Evolutionary conservation across 2,888 invertebrate species (phyloP).

Genomic region (Mythimna ferrago): DNA sequence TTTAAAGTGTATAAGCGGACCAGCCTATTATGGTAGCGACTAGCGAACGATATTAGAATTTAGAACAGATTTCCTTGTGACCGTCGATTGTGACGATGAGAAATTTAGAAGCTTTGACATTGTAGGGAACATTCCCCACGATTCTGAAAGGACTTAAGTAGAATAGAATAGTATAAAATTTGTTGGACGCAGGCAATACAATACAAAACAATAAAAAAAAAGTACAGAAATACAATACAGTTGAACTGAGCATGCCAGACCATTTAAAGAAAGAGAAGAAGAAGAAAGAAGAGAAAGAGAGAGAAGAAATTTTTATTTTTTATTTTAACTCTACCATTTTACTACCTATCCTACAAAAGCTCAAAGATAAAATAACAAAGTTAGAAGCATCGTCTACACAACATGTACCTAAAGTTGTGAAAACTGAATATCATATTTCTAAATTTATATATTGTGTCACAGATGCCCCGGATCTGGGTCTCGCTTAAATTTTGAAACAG

Average conservation of each 20-base stretch:
- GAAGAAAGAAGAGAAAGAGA: too few species aligned
- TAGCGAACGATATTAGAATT: conserved; percentile 49
- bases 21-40: conserved; percentile 47
- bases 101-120: conserved; percentile 16
- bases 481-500: conserved; percentile 45
- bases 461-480: conserved; percentile 32
- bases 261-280: too few species aligned
- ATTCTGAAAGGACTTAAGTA: background rate
- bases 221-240: too few species aligned
- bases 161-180: too few species aligned
- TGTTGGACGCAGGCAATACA: too few species aligned
- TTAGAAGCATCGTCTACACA: background rate
- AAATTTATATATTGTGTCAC: conserved; percentile 27
- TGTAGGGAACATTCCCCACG: background rate
- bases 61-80: conserved; percentile 42
- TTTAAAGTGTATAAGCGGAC: conserved; percentile 56
- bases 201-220: too few species aligned
- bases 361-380: conserved; percentile 6
- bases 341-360: background rate
- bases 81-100: conserved; percentile 18
- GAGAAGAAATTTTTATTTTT: too few species aligned
- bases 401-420: conserved; percentile 6
- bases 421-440: conserved; percentile 36
- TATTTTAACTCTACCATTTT: background rate
- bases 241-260: too few species aligned